phyloP scores from a whole-genome alignment of 2,888 invertebrate genomes.

The Dolichomitus sp. region DNA sequence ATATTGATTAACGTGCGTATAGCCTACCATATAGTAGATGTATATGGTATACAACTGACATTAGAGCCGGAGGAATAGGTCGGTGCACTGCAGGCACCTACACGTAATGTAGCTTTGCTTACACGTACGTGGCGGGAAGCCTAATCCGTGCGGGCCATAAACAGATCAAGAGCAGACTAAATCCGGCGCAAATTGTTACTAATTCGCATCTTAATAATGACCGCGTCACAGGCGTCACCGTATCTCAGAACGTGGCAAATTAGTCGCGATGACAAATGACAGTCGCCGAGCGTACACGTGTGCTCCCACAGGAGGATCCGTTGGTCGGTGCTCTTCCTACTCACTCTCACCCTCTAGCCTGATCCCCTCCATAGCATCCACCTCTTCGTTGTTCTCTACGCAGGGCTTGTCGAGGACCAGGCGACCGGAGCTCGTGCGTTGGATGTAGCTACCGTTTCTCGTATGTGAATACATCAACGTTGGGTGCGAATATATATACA shows the following conservation, averaged over 20 bases:
- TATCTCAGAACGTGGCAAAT: slow-evolving; percentile 86
- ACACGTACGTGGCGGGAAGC: slow-evolving; percentile 73
- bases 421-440: slow-evolving; percentile 40
- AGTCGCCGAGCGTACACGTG: slow-evolving; percentile 77
- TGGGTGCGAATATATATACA: slow-evolving; percentile 38
- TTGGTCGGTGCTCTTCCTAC: slow-evolving; percentile 53
- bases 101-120: slow-evolving; percentile 84
- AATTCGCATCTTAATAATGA: slow-evolving; percentile 86
- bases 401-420: slow-evolving; percentile 55
- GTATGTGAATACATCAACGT: slow-evolving; percentile 51
- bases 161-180: slow-evolving; percentile 85
- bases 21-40: slow-evolving; percentile 30
- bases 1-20: slow-evolving; percentile 84
- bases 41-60: slow-evolving; percentile 32
- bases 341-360: slow-evolving; percentile 52
- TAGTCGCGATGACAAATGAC: slow-evolving; percentile 86
- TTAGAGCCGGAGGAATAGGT: slow-evolving; percentile 59
- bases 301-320: slow-evolving; percentile 63
- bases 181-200: slow-evolving; percentile 86
- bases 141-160: slow-evolving; percentile 85
- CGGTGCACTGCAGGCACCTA: slow-evolving; percentile 42
- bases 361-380: slow-evolving; percentile 61
- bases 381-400: slow-evolving; percentile 55
- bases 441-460: slow-evolving; percentile 54
- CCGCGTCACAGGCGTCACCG: slow-evolving; percentile 86